Evolutionary conservation across 2,113 vertebrate genomes (phyloP).

Genomic region (Pangasianodon gigas): DNA sequence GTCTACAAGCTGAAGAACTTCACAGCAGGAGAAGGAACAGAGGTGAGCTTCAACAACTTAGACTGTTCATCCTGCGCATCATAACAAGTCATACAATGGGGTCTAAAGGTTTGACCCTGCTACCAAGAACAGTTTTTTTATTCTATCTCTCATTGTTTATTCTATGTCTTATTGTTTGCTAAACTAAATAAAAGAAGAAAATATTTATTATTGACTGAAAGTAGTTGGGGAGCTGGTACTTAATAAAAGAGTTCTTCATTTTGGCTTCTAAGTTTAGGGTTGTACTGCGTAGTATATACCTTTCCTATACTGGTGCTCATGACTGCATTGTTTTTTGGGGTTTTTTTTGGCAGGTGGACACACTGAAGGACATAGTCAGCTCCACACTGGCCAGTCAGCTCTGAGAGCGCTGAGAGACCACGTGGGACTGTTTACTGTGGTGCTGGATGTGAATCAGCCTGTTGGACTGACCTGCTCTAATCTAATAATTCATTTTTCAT

Average conservation of each 20-base stretch:
- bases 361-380: slow-evolving; percentile 64
- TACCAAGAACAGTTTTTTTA: background rate
- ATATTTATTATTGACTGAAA: background rate
- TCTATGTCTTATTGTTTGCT: background rate
- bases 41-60: slow-evolving; percentile 68
- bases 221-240: background rate
- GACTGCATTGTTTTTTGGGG: background rate
- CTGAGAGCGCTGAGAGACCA: slow-evolving; percentile 41
- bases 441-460: background rate
- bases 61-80: background rate
- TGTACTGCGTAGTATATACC: background rate
- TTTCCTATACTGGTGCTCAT: background rate
- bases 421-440: background rate
- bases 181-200: background rate
- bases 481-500: background rate
- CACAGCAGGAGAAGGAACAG: slow-evolving; percentile 35
- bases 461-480: slow-evolving; percentile 4
- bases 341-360: slow-evolving; percentile 67
- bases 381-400: slow-evolving; percentile 57
- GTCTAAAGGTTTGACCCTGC: background rate
- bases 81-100: background rate
- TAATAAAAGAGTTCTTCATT: background rate
- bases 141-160: background rate
- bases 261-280: background rate
- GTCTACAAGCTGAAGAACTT: slow-evolving; percentile 79